phyloP scores from a whole-genome alignment of 2,797 vertebrate species.

The Coregonus suidteri region DNA sequence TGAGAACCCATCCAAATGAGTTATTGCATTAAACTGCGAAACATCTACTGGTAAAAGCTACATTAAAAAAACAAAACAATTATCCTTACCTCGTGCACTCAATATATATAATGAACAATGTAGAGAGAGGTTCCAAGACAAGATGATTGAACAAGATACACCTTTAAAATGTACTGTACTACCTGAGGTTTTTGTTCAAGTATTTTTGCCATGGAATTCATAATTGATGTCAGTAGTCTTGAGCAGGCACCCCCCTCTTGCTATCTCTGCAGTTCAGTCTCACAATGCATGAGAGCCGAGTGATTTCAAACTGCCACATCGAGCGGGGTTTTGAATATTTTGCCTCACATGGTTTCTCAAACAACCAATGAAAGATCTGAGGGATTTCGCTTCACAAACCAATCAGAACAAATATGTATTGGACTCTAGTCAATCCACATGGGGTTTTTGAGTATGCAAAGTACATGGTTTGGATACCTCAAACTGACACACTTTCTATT shows the following conservation, averaged over 20 bases:
- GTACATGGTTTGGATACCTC: background rate
- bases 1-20: too few relatives aligned
- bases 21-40: too few relatives aligned
- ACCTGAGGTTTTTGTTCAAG: background rate
- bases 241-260: background rate
- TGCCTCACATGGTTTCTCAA: background rate
- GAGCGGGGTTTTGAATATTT: conserved; percentile 42
- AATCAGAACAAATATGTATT: conserved; percentile 13
- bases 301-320: conserved; percentile 25
- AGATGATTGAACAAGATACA: background rate
- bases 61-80: background rate
- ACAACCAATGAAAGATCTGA: conserved; percentile 8
- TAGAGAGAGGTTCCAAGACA: background rate
- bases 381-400: conserved; percentile 11
- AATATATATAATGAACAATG: background rate
- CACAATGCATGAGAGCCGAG: background rate
- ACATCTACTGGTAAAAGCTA: background rate
- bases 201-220: background rate
- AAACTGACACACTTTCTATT: background rate
- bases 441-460: background rate
- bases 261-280: background rate
- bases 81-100: conserved; percentile 46
- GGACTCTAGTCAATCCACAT: background rate
- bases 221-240: background rate
- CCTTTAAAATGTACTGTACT: too few relatives aligned